Percentiles rank a stretch among this genome's conserved stretches.
These are phyloP conservation scores for Hassar affinis DNA, from an alignment of 2,113 vertebrate genomes.

Conservation along the genomic window DNA sequence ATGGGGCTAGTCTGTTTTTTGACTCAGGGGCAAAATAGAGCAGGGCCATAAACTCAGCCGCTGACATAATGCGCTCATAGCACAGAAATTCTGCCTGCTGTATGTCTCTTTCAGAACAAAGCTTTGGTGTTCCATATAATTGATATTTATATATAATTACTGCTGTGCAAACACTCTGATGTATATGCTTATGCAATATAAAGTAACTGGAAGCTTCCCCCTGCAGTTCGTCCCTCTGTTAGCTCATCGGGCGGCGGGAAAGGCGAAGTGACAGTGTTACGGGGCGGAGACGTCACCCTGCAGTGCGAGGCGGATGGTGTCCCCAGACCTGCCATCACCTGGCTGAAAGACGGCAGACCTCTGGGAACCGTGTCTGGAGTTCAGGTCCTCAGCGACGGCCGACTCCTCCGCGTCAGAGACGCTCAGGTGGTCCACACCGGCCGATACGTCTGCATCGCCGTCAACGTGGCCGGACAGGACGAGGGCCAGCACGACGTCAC, in stretches of 20 bases:
- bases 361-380: slow-evolving; percentile 65
- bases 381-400: slow-evolving; percentile 73
- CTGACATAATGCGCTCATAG: not conserved
- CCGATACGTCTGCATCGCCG: slow-evolving; percentile 86
- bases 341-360: slow-evolving; percentile 86
- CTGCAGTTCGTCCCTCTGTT: slow-evolving; percentile 84
- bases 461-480: slow-evolving; percentile 86
- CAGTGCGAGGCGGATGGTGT: slow-evolving; percentile 81
- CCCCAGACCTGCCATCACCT: slow-evolving; percentile 80
- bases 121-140: too few species aligned
- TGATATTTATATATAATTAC: not conserved
- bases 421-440: slow-evolving; percentile 82
- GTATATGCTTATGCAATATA: not conserved
- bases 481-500: slow-evolving; percentile 86
- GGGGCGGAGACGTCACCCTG: slow-evolving; percentile 77
- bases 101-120: not conserved
- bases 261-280: slow-evolving; percentile 71
- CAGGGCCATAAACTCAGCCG: not conserved
- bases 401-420: slow-evolving; percentile 75
- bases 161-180: not conserved
- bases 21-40: not conserved
- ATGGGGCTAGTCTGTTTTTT: not conserved
- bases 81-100: too few species aligned
- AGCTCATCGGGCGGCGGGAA: slow-evolving; percentile 57
- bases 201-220: slow-evolving; percentile 21